A percentile compares a stretch with the other conserved stretches of the same genome.
Evolutionary conservation across 1,140 invertebrate species (phyloP).

Genomic region (Latrodectus geometricus): DNA sequence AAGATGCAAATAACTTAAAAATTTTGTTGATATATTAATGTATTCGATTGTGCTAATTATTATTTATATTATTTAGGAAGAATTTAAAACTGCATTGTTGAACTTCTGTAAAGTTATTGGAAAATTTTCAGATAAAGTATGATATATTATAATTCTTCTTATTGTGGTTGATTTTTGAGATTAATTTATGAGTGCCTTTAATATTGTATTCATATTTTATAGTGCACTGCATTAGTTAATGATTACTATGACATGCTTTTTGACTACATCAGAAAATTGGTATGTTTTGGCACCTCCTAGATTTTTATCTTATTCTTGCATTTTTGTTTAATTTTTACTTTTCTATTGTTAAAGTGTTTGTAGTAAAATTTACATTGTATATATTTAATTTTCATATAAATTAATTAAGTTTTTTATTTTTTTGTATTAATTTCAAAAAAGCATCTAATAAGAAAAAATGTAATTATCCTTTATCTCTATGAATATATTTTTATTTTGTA

Average conservation of each 20-base stretch:
- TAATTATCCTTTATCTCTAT: no score
- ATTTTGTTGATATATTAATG: no score
- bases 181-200: not conserved
- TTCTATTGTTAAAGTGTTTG: no score
- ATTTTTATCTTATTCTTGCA: not conserved
- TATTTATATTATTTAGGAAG: slow-evolving; percentile 33
- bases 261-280: slow-evolving; percentile 74
- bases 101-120: slow-evolving; percentile 85
- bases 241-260: slow-evolving; percentile 83
- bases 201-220: slow-evolving; percentile 63
- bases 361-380: no score
- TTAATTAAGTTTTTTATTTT: no score
- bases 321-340: no score
- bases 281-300: not conserved
- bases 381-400: no score
- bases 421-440: no score
- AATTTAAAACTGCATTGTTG: slow-evolving; percentile 66
- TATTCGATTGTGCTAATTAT: no score
- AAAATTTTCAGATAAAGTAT: slow-evolving; percentile 73
- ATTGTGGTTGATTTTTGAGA: not conserved
- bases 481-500: no score
- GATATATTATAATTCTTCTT: not conserved
- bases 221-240: slow-evolving; percentile 79
- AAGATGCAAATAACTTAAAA: no score
- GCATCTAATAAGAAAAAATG: no score